These are phyloP conservation scores for Napeogenes sylphis DNA, from an alignment of 2,888 invertebrate species.

Conservation along the genomic window DNA sequence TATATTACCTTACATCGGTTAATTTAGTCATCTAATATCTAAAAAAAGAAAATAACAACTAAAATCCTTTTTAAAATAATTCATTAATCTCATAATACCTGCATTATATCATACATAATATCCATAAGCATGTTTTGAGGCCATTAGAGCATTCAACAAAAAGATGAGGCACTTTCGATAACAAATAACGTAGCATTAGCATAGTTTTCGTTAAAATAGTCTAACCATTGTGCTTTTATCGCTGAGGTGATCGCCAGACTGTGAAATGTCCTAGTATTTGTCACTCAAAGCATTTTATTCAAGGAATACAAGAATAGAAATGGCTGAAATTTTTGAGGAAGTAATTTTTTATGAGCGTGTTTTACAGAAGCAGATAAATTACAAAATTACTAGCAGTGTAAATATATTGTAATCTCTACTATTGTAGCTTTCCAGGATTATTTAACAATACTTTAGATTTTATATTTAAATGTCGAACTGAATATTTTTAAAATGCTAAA, in stretches of 20 bases:
- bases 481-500: too few species aligned
- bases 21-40: too few species aligned
- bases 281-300: conserved; percentile 34
- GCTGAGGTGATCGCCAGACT: conserved; percentile 56
- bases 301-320: conserved; percentile 22
- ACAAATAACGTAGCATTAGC: conserved; percentile 32
- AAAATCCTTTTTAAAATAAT: too few species aligned
- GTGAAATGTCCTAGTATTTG: conserved; percentile 59
- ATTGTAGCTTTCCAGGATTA: too few species aligned
- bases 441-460: too few species aligned
- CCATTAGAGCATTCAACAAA: conserved; percentile 6
- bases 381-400: too few species aligned
- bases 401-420: too few species aligned
- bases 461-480: too few species aligned
- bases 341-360: conserved; percentile 2
- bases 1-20: too few species aligned
- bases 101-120: background rate
- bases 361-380: too few species aligned
- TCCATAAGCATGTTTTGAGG: conserved; percentile 1
- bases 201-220: conserved; percentile 30
- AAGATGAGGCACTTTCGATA: conserved; percentile 18
- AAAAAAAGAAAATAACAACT: too few species aligned
- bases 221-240: conserved; percentile 35
- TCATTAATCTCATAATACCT: background rate
- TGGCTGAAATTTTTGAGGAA: conserved; percentile 9